Evolutionary conservation across 2,888 invertebrate species (phyloP).

Genomic region (Taenaris catops): DNA sequence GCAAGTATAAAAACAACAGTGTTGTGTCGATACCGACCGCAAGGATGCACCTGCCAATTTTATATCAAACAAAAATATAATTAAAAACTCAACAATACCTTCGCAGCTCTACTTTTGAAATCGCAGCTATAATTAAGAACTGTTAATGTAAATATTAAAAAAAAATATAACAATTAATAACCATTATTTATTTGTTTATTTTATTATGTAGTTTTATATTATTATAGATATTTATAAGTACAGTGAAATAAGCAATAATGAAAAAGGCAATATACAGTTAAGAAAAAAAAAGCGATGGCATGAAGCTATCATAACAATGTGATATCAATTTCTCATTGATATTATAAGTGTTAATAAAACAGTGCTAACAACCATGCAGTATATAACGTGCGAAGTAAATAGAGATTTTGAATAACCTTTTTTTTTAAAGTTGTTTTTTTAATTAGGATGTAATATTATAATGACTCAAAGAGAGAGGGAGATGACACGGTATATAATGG

Average conservation of each 20-base stretch:
- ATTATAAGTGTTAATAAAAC: slow-evolving; percentile 9
- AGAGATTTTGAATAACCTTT: not conserved
- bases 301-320: slow-evolving; percentile 9
- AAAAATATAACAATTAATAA: too few species aligned
- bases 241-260: slow-evolving; percentile 16
- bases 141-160: too few species aligned
- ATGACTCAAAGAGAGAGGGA: too few species aligned
- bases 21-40: slow-evolving; percentile 98
- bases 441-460: slow-evolving; percentile 1
- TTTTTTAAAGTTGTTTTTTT: slow-evolving; percentile 7
- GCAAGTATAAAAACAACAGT: slow-evolving; percentile 97
- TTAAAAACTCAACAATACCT: too few species aligned
- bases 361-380: slow-evolving; percentile 17
- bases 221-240: slow-evolving; percentile 9
- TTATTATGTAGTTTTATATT: slow-evolving; percentile 11
- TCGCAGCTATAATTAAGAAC: too few species aligned
- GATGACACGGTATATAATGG: too few species aligned
- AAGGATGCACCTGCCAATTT: slow-evolving; percentile 92
- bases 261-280: slow-evolving; percentile 11
- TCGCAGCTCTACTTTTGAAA: too few species aligned
- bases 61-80: slow-evolving; percentile 3
- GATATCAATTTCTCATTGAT: not conserved
- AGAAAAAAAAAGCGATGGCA: slow-evolving; percentile 15
- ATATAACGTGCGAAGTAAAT: slow-evolving; percentile 14
- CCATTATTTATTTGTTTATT: slow-evolving; percentile 11